Percentiles rank a stretch among this genome's conserved stretches.
Conservation (phyloP, 2,113 vertebrate genomes). For the Oreocharis arfaki region DNA sequence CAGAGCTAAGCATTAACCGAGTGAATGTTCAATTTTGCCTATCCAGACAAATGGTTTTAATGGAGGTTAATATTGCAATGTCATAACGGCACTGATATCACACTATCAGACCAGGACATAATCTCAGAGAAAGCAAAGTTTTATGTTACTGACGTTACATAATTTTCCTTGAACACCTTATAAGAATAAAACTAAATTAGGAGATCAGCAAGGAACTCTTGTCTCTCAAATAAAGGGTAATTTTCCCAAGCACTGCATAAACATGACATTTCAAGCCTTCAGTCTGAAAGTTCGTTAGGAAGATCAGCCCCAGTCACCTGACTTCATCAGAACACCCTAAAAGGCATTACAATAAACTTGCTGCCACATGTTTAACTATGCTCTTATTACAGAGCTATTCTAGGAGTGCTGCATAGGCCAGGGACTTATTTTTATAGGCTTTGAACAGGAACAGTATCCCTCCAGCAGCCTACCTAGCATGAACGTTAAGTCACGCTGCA, state of each 20-base stretch:
- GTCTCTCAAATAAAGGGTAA: background rate
- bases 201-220: background rate
- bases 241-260: background rate
- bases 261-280: background rate
- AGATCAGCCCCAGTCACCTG: background rate
- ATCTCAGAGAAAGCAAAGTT: background rate
- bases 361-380: background rate
- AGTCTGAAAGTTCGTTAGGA: background rate
- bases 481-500: background rate
- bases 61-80: background rate
- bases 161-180: background rate
- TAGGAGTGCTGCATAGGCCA: background rate
- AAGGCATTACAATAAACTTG: slow-evolving; percentile 9
- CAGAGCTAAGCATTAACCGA: background rate
- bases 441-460: background rate
- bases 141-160: background rate
- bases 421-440: slow-evolving; percentile 15
- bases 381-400: slow-evolving; percentile 49
- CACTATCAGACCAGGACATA: background rate
- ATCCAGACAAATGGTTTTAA: background rate
- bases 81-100: background rate
- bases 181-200: background rate
- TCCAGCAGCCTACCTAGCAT: background rate
- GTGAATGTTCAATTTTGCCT: background rate
- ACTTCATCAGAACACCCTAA: background rate